Evolutionary conservation across 2,888 invertebrate genomes (phyloP).

Genomic region (Trileptium ribeirensis): DNA sequence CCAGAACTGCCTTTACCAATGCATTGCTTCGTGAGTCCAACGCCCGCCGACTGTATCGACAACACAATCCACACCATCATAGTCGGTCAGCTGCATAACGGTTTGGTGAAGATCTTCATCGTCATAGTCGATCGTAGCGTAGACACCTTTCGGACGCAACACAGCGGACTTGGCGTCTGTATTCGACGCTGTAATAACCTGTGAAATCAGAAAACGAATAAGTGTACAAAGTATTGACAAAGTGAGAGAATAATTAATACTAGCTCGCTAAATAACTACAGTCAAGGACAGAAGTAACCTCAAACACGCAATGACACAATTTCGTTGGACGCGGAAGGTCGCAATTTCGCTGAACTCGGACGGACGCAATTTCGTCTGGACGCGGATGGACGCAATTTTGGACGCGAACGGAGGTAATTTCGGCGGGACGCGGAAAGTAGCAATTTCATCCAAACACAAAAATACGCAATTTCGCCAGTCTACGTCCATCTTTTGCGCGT

Average conservation of each 20-base stretch:
- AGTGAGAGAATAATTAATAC: background rate
- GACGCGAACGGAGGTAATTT: too few species aligned
- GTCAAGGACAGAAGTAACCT: too few species aligned
- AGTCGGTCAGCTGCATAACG: constrained; percentile 59
- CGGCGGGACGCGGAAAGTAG: too few species aligned
- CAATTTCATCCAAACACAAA: too few species aligned
- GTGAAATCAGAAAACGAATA: constrained; percentile 34
- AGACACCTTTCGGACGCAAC: constrained; percentile 62
- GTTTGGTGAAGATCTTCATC: constrained; percentile 57
- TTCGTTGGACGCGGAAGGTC: too few species aligned
- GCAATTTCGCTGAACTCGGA: background rate
- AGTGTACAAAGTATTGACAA: background rate
- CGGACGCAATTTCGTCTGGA: too few species aligned
- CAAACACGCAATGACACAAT: too few species aligned
- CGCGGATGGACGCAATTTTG: too few species aligned
- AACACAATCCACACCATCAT: constrained; percentile 61
- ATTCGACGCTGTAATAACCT: constrained; percentile 66
- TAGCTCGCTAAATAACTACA: too few species aligned
- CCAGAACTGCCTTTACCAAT: constrained; percentile 56
- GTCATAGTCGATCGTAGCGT: constrained; percentile 61
- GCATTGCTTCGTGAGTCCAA: constrained; percentile 58
- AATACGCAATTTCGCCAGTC: too few species aligned
- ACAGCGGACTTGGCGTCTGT: constrained; percentile 60
- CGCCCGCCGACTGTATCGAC: constrained; percentile 64
- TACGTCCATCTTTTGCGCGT: too few species aligned